Evolutionary conservation across 2,797 vertebrate species (phyloP), one percentile per base, ranked within the genome.

Genomic region (Trachops cirrhosus): DNA sequence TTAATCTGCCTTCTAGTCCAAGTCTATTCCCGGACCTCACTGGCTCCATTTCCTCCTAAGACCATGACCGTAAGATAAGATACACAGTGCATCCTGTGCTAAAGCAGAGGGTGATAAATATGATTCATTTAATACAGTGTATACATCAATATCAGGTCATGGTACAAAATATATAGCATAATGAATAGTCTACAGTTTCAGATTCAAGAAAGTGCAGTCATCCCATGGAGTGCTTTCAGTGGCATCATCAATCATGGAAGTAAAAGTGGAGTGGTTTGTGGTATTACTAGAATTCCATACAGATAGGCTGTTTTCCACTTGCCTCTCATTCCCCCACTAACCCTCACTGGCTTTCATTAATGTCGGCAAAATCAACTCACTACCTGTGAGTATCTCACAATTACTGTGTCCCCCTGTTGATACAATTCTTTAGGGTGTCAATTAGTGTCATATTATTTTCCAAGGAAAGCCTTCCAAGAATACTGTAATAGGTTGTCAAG

Each of bases 221-320:
- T 91, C 64, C 85, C 78, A 9, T 37, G 62, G 82, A 94, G 46
- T 41, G 48, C n/a, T 86, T 89, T 90, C 87, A 83, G 78, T 46
- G 71, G 54, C 68, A 26, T 90, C 79, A 97, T 98, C 95, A 82
- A 96, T 96, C 95, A 95, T 15, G 32, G 41, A 94, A 71, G 32
- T 74, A 94, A 95, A 96, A 59, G 52, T 44, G 18, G 77, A 95
- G 44, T 89, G 83, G 71, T 89, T 86, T 89, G 86, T 86, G 82
- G 85, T 88, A 24, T 94, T 80, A 64, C 88, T 86, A 62, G 86
- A 92, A 92, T 10, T 59, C 75, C 44, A 68, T 48, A 79, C 83
- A 97, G 54, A 92, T 15, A 64, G 44, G 34, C 34, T 73, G 46
- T 44, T 74, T 93, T 78, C 85, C 10, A 44, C 18, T 41, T 22